Evolutionary conservation across 2,797 vertebrate species (phyloP), one percentile per base, ranked within the genome.

Genomic region (Apogon talboti): DNA sequence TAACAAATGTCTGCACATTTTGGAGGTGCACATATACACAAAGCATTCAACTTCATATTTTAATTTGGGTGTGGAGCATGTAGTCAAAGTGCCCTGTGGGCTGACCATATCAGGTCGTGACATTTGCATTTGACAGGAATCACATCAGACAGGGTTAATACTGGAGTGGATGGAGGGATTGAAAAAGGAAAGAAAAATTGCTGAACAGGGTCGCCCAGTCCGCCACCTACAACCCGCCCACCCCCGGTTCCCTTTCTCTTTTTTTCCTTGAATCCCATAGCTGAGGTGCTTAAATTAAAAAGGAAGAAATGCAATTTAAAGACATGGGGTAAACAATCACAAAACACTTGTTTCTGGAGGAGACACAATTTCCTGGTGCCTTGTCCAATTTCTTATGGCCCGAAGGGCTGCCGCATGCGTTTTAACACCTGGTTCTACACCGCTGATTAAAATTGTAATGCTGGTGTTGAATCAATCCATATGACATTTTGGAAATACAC

Each of bases 281-380:
- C 84, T 82, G 90, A 85, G 78, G 92, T 88, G 91, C 94, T 95
- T 86, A 93, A 94, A 95, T 91, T 95, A 94, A 93, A 93, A 93
- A 92, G 92, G 89, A 93, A 92, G 93, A 95, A 96, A 96, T 94
- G 94, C 93, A 95, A 96, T 98, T 97, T 97, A 93, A 94, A 96
- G 93, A 93, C 94, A 95, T 93, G 92, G 94, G 94, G 92, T 92
- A 92, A 91, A 92, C 95, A 94, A 94, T 95, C 93, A 94, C 92
- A 91, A 92, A 93, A 93, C 92, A 92, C 92, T 93, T 94, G 92
- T 92, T 92, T 93, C 90, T 83, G 63, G 80, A 84, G 83, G 81
- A 93, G 91, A 94, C 91, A 92, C 94, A 94, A 93, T 95, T 95
- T 94, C 88, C 90, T 82, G 74, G 89, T 88, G 87, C 91, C 94